A percentile compares a stretch with the other conserved stretches of the same genome.
phyloP scores from a whole-genome alignment of 2,113 vertebrate species.

The Phyllostomus discolor region DNA sequence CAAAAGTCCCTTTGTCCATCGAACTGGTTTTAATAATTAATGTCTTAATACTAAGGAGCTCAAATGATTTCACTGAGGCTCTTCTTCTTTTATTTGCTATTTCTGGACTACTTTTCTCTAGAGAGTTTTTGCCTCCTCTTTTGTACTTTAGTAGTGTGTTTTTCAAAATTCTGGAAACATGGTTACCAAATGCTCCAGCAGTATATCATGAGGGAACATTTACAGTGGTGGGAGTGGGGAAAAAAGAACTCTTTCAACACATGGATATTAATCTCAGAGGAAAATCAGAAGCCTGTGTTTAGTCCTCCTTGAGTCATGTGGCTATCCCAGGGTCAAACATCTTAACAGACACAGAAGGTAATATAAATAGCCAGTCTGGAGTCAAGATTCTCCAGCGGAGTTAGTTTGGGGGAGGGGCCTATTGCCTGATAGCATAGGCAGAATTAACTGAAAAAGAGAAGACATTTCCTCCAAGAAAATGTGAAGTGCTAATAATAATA shows the following conservation, averaged over 20 bases:
- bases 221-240: neutral
- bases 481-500: neutral
- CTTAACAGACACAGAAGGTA: accelerated
- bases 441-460: neutral
- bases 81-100: neutral
- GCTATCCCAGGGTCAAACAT: neutral
- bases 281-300: neutral
- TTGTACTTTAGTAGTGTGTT: neutral
- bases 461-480: neutral
- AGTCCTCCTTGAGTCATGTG: neutral
- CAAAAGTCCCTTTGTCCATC: neutral
- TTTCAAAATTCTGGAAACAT: neutral
- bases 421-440: neutral
- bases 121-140: neutral
- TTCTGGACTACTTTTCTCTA: neutral
- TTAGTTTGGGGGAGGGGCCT: accelerated
- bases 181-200: neutral
- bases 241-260: neutral
- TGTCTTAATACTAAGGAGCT: neutral
- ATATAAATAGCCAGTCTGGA: neutral
- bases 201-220: neutral
- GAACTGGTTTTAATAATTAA: neutral
- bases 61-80: neutral
- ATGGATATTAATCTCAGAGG: neutral
- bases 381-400: neutral